These are phyloP conservation scores for Willisornis vidua DNA, from an alignment of 2,113 vertebrate species.

Conservation along the genomic window DNA sequence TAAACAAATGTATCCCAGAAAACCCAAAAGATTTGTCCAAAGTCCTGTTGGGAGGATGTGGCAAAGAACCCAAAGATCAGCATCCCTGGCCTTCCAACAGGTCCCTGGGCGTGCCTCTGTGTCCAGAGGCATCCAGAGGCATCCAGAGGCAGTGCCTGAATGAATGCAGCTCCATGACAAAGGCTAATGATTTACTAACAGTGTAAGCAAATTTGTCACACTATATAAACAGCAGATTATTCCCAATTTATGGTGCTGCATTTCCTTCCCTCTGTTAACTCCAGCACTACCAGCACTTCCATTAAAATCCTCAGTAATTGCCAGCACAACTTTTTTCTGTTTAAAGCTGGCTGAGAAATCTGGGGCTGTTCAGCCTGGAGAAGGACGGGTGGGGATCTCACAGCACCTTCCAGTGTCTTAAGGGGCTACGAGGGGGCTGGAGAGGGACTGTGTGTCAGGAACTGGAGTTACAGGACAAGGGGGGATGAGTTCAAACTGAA, in stretches of 20 bases:
- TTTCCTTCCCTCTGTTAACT: neutral
- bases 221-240: neutral
- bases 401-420: neutral
- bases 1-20: neutral
- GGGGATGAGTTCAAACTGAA: neutral
- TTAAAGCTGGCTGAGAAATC: neutral
- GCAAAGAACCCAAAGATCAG: neutral
- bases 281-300: neutral
- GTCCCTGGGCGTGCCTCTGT: neutral
- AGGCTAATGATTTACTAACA: neutral
- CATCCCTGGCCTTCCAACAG: neutral
- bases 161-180: neutral
- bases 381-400: neutral
- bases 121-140: neutral
- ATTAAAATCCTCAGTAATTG: neutral
- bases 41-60: neutral
- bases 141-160: neutral
- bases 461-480: neutral
- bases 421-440: too few relatives aligned
- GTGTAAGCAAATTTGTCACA: neutral
- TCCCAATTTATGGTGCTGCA: neutral
- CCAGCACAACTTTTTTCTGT: neutral
- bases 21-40: neutral
- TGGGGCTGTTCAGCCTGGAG: neutral
- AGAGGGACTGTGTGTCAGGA: neutral